Conservation (phyloP, 2,797 vertebrate genomes). For the Dermochelys coriacea region DNA sequence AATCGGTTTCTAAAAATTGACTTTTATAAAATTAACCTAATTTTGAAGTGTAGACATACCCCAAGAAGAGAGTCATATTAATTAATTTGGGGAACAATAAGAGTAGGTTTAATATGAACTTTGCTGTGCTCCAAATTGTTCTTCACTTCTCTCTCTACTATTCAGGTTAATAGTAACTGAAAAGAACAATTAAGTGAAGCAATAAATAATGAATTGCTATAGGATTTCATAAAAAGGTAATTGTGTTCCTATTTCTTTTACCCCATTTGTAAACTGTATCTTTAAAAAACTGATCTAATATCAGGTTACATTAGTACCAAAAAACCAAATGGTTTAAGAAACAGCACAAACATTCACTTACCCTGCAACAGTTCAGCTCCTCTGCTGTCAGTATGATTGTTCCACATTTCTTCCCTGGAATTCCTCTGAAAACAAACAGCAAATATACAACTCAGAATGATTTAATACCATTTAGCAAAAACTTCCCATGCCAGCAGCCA, state of each 20-base stretch:
- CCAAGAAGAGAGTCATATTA: neutral
- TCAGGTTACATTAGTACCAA: neutral
- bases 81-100: neutral
- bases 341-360: slow-evolving; percentile 78
- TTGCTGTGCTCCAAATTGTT: neutral
- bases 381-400: slow-evolving; percentile 94
- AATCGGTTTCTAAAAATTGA: no score
- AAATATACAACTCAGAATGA: neutral
- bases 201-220: neutral
- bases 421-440: slow-evolving; percentile 83
- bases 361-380: slow-evolving; percentile 95
- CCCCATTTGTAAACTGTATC: neutral
- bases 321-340: neutral
- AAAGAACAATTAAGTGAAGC: neutral
- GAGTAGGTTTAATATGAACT: neutral
- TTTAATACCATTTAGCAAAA: neutral
- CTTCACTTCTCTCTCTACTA: neutral
- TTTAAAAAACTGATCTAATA: neutral
- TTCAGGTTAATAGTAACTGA: neutral
- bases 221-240: neutral
- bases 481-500: neutral
- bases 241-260: neutral
- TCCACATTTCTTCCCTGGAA: slow-evolving; percentile 85
- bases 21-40: no score
- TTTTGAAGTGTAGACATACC: no score